Evolutionary conservation across 2,797 vertebrate genomes (phyloP), one percentile per base, ranked within the genome.

Genomic region (Lacerta bilineata): DNA sequence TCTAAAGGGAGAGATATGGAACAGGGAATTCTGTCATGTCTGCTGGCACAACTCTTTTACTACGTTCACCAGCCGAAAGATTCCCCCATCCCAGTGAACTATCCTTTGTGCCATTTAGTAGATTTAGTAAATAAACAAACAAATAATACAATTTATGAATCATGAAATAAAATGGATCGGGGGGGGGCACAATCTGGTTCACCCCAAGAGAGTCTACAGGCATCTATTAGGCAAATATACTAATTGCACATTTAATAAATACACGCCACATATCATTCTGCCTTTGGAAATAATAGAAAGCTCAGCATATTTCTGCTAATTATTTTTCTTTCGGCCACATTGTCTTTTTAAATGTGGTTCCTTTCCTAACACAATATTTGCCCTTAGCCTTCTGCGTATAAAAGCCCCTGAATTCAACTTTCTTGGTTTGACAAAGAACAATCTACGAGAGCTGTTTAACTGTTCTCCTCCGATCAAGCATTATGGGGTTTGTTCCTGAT

Each of bases 211-310:
- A 4, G 8, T 59, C 8, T 71, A n/a, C 71, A 82, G 81, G 76
- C 10, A 66, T 82, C 71, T 1, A 43, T n/a, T 64, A 8, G 36
- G 76, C 11, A 33, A 50, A 79, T 1, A 18, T 11, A 6, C 41
- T 61, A 86, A 89, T 83, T 78, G 80, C 25, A 82, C 6, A 74
- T 50, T 86, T 77, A 29, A 72, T 66, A 87, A 88, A 93, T 91
- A 75, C 59, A 75, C 0, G 84, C 3, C 61, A 0, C 0, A 41
- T 61, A 50, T n/a, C n/a, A n/a, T 89, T 76, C 83, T 71, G 36
- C 10, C 55, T 82, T 59, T 80, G 3, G 11, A 88, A 92, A 86
- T 77, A 50, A n/a, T 18, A 77, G 55, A 10, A 85, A 86, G 71
- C 75, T 10, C 1, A 25, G 88, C 72, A 0, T 59, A 87, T 80